Evolutionary conservation across 2,113 vertebrate genomes (phyloP), one percentile per base, ranked within the genome.

Genomic region (Prunella fulvescens): DNA sequence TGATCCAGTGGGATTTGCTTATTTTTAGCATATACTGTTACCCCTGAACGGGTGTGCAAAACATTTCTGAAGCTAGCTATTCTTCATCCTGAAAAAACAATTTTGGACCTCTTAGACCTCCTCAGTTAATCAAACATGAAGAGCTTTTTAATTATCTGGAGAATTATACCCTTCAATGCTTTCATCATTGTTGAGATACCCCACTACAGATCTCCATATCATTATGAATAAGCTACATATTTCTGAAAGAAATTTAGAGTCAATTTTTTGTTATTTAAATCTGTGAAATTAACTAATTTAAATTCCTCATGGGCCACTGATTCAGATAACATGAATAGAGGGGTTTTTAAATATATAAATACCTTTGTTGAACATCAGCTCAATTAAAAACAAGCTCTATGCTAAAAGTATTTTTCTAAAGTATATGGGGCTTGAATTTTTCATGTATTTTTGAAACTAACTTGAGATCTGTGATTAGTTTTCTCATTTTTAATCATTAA

Each of bases 261-360:
- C 47, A 84, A 33, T 86, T 95, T 88, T 94, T 94, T 78, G 65
- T 90, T 84, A 94, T 90, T 80, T 94, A 96, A 95, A 96, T 95
- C 25, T 89, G 66, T 95, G 85, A 91, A 95, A 95, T 96, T 89
- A 96, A 78, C 28, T 94, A 62, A 93, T 96, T 95, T 97, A 96
- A 94, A 97, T 97, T 96, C 72, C 39, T 81, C 81, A 83, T 81
- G 54, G 87, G 28, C 73, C 66, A 97, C 35, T 94, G 80, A 96
- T 83, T 94, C 79, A 90, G 86, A 72, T 81, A 95, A 86, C 7
- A 44, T 20, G 47, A 88, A 82, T 39, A 56, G 17, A n/a, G 5
- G 7, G 6, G 3, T 22, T 19, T 62, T 80, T 37, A 23, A 72
- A 84, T 88, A 88, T 88, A 86, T 90, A 86, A 90, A 88, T 44